phyloP scores from a whole-genome alignment of 2,888 invertebrate species.

The Pseudococcus jackbeardsleyi region DNA sequence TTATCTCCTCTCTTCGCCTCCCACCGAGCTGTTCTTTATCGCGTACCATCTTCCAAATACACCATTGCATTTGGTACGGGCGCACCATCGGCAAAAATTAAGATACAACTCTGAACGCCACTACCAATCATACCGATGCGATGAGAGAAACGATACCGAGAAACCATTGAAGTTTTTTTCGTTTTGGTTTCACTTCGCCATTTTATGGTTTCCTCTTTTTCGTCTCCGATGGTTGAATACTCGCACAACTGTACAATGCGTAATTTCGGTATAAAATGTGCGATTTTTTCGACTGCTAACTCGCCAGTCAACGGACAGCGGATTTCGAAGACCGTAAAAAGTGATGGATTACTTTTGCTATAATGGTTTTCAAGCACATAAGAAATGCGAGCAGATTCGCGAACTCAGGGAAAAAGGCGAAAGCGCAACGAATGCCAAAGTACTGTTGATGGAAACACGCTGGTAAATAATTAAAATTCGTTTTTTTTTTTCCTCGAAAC shows the following conservation, averaged over 20 bases:
- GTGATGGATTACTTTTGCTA: constrained; percentile 1
- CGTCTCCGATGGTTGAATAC: constrained; percentile 14
- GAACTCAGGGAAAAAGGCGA: background rate
- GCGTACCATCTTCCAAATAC: background rate
- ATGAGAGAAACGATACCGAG: background rate
- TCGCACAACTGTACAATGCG: background rate
- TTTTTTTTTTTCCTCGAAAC: background rate
- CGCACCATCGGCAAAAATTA: background rate
- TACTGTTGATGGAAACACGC: background rate
- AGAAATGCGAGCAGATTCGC: background rate
- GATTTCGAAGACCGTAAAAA: background rate
- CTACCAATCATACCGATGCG: background rate
- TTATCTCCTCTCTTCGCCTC: background rate
- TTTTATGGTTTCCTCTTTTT: constrained; percentile 20
- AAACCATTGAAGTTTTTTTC: background rate
- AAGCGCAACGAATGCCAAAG: background rate
- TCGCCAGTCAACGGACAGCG: background rate
- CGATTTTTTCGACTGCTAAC: background rate
- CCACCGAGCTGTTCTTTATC: background rate
- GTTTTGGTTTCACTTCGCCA: background rate
- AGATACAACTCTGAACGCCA: background rate
- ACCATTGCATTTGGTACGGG: background rate
- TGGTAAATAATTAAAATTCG: constrained; percentile 6
- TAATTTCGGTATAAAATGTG: constrained; percentile 20
- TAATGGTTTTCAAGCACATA: too few relatives aligned